Conservation (phyloP, 2,888 invertebrate genomes). For the Scaptomyza parva region DNA sequence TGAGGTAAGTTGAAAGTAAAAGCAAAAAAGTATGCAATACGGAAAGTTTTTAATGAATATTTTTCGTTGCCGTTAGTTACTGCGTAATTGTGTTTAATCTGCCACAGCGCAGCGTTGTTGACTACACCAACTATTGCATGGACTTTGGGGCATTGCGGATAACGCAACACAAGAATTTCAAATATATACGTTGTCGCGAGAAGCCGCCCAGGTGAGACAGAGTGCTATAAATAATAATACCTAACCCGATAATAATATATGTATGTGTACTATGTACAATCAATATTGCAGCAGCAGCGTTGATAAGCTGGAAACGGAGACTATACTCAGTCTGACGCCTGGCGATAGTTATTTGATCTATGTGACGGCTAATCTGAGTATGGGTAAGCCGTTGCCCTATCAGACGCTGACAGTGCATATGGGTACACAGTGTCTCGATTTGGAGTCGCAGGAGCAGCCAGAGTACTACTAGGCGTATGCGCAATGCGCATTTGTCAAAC, state of each 20-base stretch:
- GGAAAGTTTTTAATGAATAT: too few relatives aligned
- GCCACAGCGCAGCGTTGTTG: slow-evolving; percentile 83
- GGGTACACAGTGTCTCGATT: slow-evolving; percentile 77
- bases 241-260: not conserved
- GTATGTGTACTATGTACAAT: not conserved
- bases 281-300: slow-evolving; percentile 75
- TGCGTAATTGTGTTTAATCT: slow-evolving; percentile 84
- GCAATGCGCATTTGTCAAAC: slow-evolving; percentile 22
- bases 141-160: slow-evolving; percentile 82
- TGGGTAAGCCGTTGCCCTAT: slow-evolving; percentile 87
- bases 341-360: slow-evolving; percentile 87
- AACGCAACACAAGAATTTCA: slow-evolving; percentile 81
- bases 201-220: slow-evolving; percentile 75
- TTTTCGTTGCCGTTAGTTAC: slow-evolving; percentile 71
- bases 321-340: slow-evolving; percentile 85
- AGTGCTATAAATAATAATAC: not conserved
- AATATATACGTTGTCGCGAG: slow-evolving; percentile 82
- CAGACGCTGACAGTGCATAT: slow-evolving; percentile 85
- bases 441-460: slow-evolving; percentile 78
- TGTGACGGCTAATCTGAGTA: slow-evolving; percentile 86
- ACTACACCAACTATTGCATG: slow-evolving; percentile 84
- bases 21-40: too few relatives aligned
- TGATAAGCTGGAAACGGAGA: slow-evolving; percentile 84
- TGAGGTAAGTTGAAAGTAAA: slow-evolving; percentile 83
- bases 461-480: slow-evolving; percentile 73